Percentiles rank a stretch among this genome's conserved stretches.
These are phyloP conservation scores for Perca fluviatilis DNA, from an alignment of 2,113 vertebrate genomes.

Conservation along the genomic window DNA sequence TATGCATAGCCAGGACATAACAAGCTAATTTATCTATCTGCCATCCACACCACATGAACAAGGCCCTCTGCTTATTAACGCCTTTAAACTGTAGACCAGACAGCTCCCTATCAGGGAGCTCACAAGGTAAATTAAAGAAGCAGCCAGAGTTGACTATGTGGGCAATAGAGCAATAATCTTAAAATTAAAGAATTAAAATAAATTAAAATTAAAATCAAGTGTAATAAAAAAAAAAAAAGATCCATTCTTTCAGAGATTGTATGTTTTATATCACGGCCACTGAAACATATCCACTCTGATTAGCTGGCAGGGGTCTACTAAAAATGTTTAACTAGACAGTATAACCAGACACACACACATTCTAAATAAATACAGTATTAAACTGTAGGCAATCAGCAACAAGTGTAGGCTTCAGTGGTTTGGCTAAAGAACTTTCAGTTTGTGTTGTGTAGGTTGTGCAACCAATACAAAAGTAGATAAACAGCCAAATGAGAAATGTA, in stretches of 20 bases:
- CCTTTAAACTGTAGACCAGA: conserved; percentile 8
- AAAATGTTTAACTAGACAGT: neutral
- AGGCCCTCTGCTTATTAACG: conserved; percentile 33
- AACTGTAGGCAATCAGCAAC: neutral
- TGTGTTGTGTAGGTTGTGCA: neutral
- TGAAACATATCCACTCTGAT: neutral
- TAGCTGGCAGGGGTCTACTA: neutral
- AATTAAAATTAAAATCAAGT: too few species aligned
- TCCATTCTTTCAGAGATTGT: neutral
- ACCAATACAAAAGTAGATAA: neutral
- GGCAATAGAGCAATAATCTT: neutral
- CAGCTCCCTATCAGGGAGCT: conserved; percentile 22
- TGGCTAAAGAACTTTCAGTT: neutral
- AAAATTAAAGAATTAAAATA: too few species aligned
- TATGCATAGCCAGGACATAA: conserved; percentile 19
- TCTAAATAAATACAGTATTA: neutral
- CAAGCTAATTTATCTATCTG: conserved; percentile 23
- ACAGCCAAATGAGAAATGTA: neutral
- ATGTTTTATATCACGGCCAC: neutral
- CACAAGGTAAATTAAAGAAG: conserved; percentile 33
- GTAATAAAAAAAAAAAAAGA: neutral
- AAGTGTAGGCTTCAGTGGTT: neutral
- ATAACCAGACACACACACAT: neutral
- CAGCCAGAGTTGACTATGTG: conserved; percentile 5
- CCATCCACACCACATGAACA: conserved; percentile 6